Conservation (phyloP, 2,888 invertebrate species). For the Exephanes ischioxanthus region DNA sequence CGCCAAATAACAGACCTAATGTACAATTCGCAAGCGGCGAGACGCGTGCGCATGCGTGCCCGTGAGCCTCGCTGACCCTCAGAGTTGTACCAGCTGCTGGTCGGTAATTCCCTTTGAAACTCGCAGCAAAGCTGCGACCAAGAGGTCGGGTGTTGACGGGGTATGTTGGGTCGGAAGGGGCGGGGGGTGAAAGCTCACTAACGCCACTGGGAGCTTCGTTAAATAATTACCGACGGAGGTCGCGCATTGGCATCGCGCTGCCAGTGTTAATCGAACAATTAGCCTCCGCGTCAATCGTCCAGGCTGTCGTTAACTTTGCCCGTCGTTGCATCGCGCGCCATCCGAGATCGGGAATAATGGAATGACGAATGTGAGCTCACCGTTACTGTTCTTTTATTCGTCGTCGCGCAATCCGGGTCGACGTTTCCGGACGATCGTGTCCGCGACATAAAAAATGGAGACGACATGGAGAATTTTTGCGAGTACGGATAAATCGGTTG, state of each 20-base stretch:
- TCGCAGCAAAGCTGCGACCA: neutral
- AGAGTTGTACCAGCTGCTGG: constrained; percentile 47
- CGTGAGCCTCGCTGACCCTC: constrained; percentile 53
- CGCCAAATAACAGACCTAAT: constrained; percentile 13
- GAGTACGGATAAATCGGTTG: neutral
- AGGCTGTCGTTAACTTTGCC: constrained; percentile 46
- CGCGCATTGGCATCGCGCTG: constrained; percentile 37
- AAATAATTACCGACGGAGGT: constrained; percentile 77
- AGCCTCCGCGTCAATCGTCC: constrained; percentile 74
- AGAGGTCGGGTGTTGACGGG: constrained; percentile 41
- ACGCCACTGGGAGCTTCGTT: constrained; percentile 72
- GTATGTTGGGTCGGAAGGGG: constrained; percentile 15
- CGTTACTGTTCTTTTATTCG: neutral
- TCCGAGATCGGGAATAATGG: neutral
- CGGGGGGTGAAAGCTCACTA: constrained; percentile 3
- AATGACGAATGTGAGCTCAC: neutral
- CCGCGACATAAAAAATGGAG: too few species aligned
- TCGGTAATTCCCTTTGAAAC: constrained; percentile 69
- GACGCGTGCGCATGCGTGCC: neutral
- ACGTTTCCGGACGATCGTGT: neutral
- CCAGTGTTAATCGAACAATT: constrained; percentile 79
- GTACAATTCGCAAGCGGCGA: constrained; percentile 71
- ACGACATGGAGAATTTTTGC: neutral
- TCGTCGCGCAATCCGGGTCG: neutral
- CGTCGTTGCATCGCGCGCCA: neutral